These are phyloP conservation scores for Pluvianellus socialis DNA, from an alignment of 2,113 vertebrate species.

Conservation along the genomic window DNA sequence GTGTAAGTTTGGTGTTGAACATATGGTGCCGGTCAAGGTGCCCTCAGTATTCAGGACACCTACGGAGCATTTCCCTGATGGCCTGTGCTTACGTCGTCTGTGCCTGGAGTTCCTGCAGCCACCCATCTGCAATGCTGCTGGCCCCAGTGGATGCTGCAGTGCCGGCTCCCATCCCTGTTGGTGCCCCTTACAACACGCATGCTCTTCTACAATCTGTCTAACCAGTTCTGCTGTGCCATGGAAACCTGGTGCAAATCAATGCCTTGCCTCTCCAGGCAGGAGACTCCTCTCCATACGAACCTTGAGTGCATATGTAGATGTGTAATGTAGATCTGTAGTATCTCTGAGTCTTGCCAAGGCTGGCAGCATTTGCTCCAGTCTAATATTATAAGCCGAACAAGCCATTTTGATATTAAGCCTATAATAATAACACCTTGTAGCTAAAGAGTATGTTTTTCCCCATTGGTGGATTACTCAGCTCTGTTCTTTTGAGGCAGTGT, in stretches of 20 bases:
- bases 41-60: not conserved
- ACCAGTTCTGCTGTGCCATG: not conserved
- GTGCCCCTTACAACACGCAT: not conserved
- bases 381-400: not conserved
- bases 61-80: rapidly evolving
- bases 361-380: not conserved
- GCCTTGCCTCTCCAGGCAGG: not conserved
- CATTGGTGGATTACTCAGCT: slow-evolving; percentile 32
- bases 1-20: not conserved
- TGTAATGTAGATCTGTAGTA: not conserved
- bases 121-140: not conserved
- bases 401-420: slow-evolving; percentile 45
- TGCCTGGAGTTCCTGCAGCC: not conserved
- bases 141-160: not conserved
- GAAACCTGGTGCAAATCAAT: not conserved
- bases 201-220: not conserved
- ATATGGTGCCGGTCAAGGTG: not conserved
- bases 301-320: not conserved
- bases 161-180: rapidly evolving
- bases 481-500: slow-evolving; percentile 26
- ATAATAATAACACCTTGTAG: slow-evolving; percentile 52
- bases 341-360: not conserved
- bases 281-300: not conserved
- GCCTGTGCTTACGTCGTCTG: rapidly evolving
- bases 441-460: slow-evolving; percentile 2